Conservation (phyloP, 1,140 invertebrate species). For the Trachymyrmex septentrionalis region DNA sequence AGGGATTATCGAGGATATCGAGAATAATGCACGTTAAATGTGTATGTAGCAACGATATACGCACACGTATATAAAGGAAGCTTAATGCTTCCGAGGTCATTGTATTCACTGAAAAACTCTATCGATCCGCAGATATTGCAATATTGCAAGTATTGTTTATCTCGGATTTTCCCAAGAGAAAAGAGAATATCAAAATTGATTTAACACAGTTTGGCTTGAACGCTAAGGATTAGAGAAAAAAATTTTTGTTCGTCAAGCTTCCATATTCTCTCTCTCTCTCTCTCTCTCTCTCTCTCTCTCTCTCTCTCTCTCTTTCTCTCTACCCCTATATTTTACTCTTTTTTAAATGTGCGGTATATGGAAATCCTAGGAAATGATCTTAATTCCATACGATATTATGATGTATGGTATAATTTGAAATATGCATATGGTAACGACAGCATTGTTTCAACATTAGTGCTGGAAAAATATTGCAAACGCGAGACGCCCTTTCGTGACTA, state of each 20-base stretch:
- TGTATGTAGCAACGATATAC: neutral
- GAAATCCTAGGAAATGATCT: neutral
- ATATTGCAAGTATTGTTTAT: constrained; percentile 40
- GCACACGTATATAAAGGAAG: neutral
- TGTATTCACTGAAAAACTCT: constrained; percentile 23
- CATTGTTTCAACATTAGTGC: constrained; percentile 29
- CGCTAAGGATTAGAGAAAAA: neutral
- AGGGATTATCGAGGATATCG: constrained; percentile 28
- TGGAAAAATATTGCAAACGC: constrained; percentile 15
- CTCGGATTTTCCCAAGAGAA: neutral
- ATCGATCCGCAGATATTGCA: constrained; percentile 40
- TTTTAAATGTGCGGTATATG: neutral
- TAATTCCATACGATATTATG: constrained; percentile 2
- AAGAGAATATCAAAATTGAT: constrained; percentile 4
- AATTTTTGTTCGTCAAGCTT: neutral
- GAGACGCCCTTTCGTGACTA: constrained; percentile 35
- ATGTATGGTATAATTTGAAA: constrained; percentile 2
- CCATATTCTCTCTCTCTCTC: neutral
- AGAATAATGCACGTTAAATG: constrained; percentile 34
- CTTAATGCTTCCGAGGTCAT: constrained; percentile 24
- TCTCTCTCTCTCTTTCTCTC: neutral
- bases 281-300: neutral
- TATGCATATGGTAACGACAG: neutral
- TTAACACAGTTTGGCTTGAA: neutral
- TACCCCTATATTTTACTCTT: neutral